Evolutionary conservation across 2,797 vertebrate genomes (phyloP), one percentile per base, ranked within the genome.

Genomic region (Poecile montanus): DNA sequence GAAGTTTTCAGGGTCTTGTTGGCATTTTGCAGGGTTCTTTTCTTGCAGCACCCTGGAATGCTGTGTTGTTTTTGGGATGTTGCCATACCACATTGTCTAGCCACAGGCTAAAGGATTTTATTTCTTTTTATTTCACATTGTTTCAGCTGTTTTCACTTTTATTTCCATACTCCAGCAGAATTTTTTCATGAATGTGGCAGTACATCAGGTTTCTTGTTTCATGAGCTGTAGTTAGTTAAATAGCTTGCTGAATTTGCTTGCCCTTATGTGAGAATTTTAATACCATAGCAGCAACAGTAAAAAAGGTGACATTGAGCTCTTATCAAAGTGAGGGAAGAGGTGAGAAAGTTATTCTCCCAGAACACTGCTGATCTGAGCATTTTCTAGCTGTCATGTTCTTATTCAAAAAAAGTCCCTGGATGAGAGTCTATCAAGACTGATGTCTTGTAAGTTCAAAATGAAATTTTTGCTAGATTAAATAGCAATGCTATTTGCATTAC

Each of bases 131-230:
- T 97, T 96, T 97, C 61, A 6, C 82, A 57, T 97, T 96, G 86
- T 97, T 97, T 94, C 97, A 97, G 94, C 97, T 98, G 97, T 95
- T 97, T 95, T 96, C 81, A 92, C 91, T 97, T 92, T 89, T 94
- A 95, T 89, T 93, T 95, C 83, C 74, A 67, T 88, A 53, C 72
- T 94, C 93, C 67, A 90, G 34, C 85, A 82, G 94, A 90, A 95
- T 94, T 89, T 95, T 72, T 96, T 93, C 62, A n/a, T 94, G 66
- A 85, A 91, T 92, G 27, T 91, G 67, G 48, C 90, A 89, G 65
- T 47, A 63, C 38, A 11, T 76, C 88, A 16, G 9, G 60, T 83
- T 93, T 74, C 81, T 97, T 94, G 61, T 81, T 88, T 78, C 60
- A 72, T 91, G 70, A 93, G 30, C 32, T 80, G 57, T 54, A 89